These are phyloP conservation scores for Temnothorax nylanderi DNA, from an alignment of 1,140 invertebrate genomes.

Conservation along the genomic window DNA sequence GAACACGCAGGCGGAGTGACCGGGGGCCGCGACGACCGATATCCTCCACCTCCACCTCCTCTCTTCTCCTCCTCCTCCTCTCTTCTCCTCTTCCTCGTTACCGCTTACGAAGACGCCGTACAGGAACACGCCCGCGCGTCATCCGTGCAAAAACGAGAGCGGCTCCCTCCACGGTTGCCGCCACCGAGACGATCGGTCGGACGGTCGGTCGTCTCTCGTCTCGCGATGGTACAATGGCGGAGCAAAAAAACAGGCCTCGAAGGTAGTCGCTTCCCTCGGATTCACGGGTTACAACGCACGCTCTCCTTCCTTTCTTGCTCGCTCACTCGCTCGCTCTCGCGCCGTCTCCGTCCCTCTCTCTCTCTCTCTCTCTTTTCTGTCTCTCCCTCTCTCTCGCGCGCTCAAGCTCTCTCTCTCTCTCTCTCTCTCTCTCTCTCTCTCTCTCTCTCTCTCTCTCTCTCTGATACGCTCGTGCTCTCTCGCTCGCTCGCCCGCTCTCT, in stretches of 20 bases:
- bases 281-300: conserved; percentile 50
- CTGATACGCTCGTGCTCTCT: not conserved
- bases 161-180: conserved; percentile 61
- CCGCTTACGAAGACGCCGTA: conserved; percentile 27
- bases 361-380: conserved; percentile 22
- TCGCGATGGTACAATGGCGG: conserved; percentile 75
- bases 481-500: conserved; percentile 36
- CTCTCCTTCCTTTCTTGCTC: conserved; percentile 51
- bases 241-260: conserved; percentile 74
- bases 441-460: conserved; percentile 17
- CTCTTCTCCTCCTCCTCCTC: not conserved
- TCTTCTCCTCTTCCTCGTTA: not conserved
- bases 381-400: not conserved
- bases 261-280: conserved; percentile 69
- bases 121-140: conserved; percentile 36
- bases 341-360: conserved; percentile 4
- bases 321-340: not conserved
- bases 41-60: not conserved
- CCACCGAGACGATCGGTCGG: conserved; percentile 31
- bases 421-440: not conserved
- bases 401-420: not conserved
- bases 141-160: conserved; percentile 41
- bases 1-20: not conserved
- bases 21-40: conserved; percentile 24
- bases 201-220: conserved; percentile 23